phyloP scores from a whole-genome alignment of 2,888 invertebrate genomes.

The Adela reaumurella region DNA sequence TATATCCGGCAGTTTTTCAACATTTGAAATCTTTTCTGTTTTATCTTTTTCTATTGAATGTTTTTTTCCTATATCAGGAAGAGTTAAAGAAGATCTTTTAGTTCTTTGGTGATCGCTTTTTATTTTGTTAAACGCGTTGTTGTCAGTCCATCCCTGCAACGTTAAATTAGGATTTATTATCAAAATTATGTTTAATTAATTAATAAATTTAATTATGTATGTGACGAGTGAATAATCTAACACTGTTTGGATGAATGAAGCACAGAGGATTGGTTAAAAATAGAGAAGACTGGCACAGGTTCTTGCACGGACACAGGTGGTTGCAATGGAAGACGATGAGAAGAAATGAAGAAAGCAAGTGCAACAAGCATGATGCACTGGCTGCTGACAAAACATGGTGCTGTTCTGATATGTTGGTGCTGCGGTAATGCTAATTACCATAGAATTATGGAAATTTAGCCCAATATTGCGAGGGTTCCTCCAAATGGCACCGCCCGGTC shows the following conservation, averaged over 20 bases:
- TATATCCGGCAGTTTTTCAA: constrained; percentile 36
- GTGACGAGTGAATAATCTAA: too few relatives aligned
- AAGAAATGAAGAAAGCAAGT: neutral
- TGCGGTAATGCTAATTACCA: constrained; percentile 48
- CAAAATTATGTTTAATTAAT: too few relatives aligned
- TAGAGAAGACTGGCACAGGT: neutral
- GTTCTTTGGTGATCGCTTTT: constrained; percentile 25
- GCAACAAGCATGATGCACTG: neutral
- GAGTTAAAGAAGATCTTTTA: constrained; percentile 45
- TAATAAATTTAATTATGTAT: too few relatives aligned
- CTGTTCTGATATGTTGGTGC: neutral
- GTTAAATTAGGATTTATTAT: neutral
- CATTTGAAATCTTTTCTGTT: constrained; percentile 25
- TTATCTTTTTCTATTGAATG: constrained; percentile 11
- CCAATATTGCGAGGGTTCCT: constrained; percentile 70
- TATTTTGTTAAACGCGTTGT: constrained; percentile 35
- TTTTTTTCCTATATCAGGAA: constrained; percentile 33
- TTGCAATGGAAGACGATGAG: too few relatives aligned
- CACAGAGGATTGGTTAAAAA: too few relatives aligned
- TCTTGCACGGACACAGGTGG: too few relatives aligned
- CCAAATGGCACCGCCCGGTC: constrained; percentile 72
- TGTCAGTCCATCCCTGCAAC: constrained; percentile 45
- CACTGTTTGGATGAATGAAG: too few relatives aligned
- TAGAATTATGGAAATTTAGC: constrained; percentile 70
- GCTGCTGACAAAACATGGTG: neutral